Base-by-base conservation (phyloP, 1,140 invertebrate genomes). In the Sesamia nonagrioides region DNA sequence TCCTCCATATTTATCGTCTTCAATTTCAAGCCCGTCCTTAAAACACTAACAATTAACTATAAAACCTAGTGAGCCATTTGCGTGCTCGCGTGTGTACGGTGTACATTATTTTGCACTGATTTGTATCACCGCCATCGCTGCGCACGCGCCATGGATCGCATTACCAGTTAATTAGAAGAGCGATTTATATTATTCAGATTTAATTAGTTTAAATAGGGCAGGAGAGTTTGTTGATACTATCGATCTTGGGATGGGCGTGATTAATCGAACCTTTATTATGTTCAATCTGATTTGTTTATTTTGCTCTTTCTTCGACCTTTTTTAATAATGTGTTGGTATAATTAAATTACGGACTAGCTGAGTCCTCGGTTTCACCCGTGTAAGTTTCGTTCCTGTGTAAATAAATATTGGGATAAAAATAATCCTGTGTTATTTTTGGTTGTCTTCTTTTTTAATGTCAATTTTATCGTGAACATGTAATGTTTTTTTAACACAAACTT, bases 111-210 rank as follows among this genome's bases (percentile, higher is more conserved):
- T 40, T 42, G 71, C 54, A 42, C 71, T 42, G 68, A 72, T 72
- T 27, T 73, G 52, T 73, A 73, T 73, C 71, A 2, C 5, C 45
- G 11, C 2, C 9, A 42, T 54, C 61, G 40, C 17, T 66, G 61
- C 33, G 63, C 18, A 13, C 18, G 63, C 63, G 37, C 63, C 40
- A 40, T 72, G 71, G 37, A 45, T 73, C 71, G 71, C 37, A 73
- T 73, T 73, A 73, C 71, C 35, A n/a, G 71, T 73, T 73, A 73
- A 73, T 73, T 73, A 73, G 52, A 33, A 8, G 11, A 40, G 11
- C 71, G 71, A 73, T 73, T 73, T 73, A 73, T 73, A 42, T 68
- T 45, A 68, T 73, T 73, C 35, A 37, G 33, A 73, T 58, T n/a
- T n/a, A n/a, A n/a, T n/a, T 52, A 2, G 4, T 58, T 56, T 73